Conservation (phyloP, 2,113 vertebrate genomes). For the Python bivittatus region DNA sequence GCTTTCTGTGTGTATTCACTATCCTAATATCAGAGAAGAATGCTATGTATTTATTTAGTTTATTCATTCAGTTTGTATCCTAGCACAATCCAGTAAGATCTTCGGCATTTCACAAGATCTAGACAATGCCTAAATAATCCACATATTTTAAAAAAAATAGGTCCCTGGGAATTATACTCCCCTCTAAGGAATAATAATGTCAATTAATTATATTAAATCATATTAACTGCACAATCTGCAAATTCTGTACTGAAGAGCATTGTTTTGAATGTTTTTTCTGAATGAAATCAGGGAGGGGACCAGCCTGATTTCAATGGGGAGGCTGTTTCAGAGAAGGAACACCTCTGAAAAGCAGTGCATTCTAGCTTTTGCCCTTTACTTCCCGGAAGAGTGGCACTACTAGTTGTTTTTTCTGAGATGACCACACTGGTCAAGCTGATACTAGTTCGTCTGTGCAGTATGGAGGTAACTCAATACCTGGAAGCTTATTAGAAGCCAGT, state of each 20-base stretch:
- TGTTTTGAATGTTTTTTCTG: background rate
- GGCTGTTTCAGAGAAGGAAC: background rate
- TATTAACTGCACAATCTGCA: background rate
- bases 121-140: background rate
- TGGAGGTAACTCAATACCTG: background rate
- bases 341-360: background rate
- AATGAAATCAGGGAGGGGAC: background rate
- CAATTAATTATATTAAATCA: background rate
- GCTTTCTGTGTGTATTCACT: background rate
- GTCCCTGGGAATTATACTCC: background rate
- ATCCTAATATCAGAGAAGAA: background rate
- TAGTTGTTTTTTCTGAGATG: background rate
- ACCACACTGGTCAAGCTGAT: background rate
- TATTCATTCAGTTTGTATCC: background rate
- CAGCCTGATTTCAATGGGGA: background rate
- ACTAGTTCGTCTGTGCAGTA: background rate
- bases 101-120: background rate
- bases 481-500: background rate
- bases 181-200: background rate
- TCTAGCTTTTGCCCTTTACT: background rate
- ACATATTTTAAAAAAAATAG: background rate
- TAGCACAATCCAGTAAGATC: background rate
- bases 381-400: background rate
- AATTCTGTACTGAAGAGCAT: background rate
- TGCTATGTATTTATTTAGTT: background rate